Percentiles rank a stretch among this genome's conserved stretches.
These are phyloP conservation scores for Pholis gunnellus DNA, from an alignment of 2,113 vertebrate genomes.

Conservation along the genomic window DNA sequence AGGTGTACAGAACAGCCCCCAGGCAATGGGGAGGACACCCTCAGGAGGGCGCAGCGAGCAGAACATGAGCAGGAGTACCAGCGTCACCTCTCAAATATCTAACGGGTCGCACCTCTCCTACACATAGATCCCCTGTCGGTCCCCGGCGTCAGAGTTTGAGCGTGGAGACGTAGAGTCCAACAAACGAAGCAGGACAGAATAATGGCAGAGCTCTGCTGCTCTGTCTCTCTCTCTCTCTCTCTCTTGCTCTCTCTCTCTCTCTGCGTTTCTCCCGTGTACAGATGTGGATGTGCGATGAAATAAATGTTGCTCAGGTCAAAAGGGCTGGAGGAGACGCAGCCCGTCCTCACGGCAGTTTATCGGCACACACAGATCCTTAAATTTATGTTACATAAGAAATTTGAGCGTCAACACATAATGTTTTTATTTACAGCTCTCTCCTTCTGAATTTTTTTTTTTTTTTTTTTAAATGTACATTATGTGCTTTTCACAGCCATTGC, in stretches of 20 bases:
- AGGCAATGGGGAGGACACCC: constrained; percentile 96
- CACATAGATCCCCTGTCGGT: constrained; percentile 85
- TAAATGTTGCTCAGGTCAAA: constrained; percentile 83
- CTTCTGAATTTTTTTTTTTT: constrained; percentile 3
- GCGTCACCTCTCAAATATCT: constrained; percentile 99
- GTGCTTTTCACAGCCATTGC: constrained; percentile 75
- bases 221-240: not conserved
- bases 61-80: constrained; percentile 99
- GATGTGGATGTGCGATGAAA: constrained; percentile 76
- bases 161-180: constrained; percentile 39
- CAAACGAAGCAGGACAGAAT: constrained; percentile 49
- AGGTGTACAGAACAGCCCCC: constrained; percentile 96
- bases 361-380: constrained; percentile 72
- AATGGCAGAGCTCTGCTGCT: constrained; percentile 36
- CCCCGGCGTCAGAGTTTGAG: constrained; percentile 44
- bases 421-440: constrained; percentile 65
- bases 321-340: constrained; percentile 67
- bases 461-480: constrained; percentile 41
- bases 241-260: not conserved
- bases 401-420: constrained; percentile 64
- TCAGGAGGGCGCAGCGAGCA: constrained; percentile 96
- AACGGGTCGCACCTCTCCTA: constrained; percentile 99
- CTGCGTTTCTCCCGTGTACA: constrained; percentile 59
- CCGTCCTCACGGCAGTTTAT: constrained; percentile 73
- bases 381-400: constrained; percentile 66